Base-by-base conservation (phyloP, 2,888 invertebrate species). In the Cephus pygmeus region DNA sequence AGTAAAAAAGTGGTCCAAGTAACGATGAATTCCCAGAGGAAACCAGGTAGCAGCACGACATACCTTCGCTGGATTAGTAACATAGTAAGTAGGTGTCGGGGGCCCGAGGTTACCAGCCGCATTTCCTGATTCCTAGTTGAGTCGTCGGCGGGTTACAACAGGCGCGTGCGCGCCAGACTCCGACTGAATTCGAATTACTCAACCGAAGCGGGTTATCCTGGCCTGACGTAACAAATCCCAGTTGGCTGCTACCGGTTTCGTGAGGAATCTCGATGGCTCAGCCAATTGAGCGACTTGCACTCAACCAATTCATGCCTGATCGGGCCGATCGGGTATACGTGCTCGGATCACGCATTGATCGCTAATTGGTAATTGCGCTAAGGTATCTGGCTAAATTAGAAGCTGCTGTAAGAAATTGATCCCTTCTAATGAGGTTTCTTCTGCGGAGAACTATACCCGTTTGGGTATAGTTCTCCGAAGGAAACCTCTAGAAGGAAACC, bases 131-230 rank as follows among this genome's bases (percentile, higher is more conserved):
- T 81, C 78, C 77, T 81, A 77, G 79, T 80, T 81, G 76, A 79
- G 56, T 74, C 73, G 75, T 79, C 76, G 76, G 75, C 76, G 68
- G 80, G 77, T 80, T 81, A 80, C 80, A 79, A 80, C 76, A 81
- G 80, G 76, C 71, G 33, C 71, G 31, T 33, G 71, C 33, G 31
- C 71, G 71, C 33, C 77, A 77, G 74, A 79, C 78, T 75, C 77
- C 69, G 36, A 76, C 76, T 79, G 34, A 76, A 80, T 76, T 80
- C 79, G 74, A 81, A 80, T 81, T 81, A 76, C 81, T 79, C 79
- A 80, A 79, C 73, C 81, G 75, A 76, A 78, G 74, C 80, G 76
- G 75, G 76, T 80, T 75, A 81, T 79, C 79, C 76, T 76, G 78
- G 77, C 69, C 71, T 71, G 71, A 33, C 71, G 71, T 31, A 71